Evolutionary conservation across 2,113 vertebrate genomes (phyloP), one percentile per base, ranked within the genome.

Genomic region (Hassar affinis): DNA sequence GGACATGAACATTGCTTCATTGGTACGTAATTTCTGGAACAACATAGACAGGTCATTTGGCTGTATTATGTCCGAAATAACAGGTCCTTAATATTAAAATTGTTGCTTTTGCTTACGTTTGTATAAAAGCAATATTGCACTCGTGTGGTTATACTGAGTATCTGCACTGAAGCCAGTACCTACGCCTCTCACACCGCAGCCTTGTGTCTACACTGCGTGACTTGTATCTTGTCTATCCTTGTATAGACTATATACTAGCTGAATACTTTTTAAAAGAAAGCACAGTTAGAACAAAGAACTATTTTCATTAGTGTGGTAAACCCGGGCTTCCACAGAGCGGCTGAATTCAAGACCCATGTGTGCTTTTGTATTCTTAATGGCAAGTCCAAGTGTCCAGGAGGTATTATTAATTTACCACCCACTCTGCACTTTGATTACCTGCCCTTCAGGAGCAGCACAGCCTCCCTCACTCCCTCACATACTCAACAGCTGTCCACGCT

Each of bases 331-430:
- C 35, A 54, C 9, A 30, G 49, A 27, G 51, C 51, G 18, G 15
- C 45, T 52, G 27, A 51, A 25, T 71, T 54, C 51, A 56, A 57
- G 42, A 57, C 27, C 38, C 3, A n/a, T 35, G 45, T 82, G 27
- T 17, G n/a, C 4, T 76, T 45, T 47, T 61, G 9, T 75, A 82
- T 75, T 62, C 30, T 49, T 75, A 33, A 59, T 74, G 15, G 54
- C 54, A 62, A 49, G 49, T 76, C 61, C 18, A 66, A 33, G 59
- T 78, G 52, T 84, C 82, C 75, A 78, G 82, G 62, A 78, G 75
- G 47, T 57, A 49, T 54, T 45, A 54, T 20, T 45, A 56, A 45
- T 84, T 69, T 79, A 69, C 57, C 38, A 47, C 62, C 75, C 71
- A 79, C 61, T 62, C 51, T 68, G 64, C 61, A 49, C 38, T 54